Evolutionary conservation across 2,797 vertebrate genomes (phyloP).

Genomic region (Kryptopterus vitreolus): DNA sequence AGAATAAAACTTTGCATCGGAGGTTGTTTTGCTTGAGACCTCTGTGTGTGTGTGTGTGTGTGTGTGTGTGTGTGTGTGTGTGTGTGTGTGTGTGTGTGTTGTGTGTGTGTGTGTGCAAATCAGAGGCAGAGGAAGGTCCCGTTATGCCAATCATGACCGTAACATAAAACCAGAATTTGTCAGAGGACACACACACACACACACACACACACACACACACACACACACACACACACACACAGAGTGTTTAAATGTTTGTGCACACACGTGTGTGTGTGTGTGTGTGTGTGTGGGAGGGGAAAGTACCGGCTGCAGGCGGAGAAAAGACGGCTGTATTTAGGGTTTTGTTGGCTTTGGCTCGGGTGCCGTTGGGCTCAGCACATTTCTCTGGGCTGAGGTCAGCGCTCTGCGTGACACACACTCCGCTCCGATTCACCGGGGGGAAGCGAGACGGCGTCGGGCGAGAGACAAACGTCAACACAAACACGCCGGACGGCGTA

Average conservation of each 20-base stretch:
- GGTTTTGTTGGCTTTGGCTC: conserved; percentile 81
- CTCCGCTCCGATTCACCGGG: conserved; percentile 74
- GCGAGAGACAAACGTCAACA: conserved; percentile 43
- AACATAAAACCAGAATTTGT: conserved; percentile 37
- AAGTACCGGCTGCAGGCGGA: conserved; percentile 74
- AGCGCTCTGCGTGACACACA: conserved; percentile 68
- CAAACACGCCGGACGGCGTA: background rate
- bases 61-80: too few species aligned
- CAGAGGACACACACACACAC: conserved; percentile 2
- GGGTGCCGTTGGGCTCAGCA: conserved; percentile 82
- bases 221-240: background rate
- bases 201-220: conserved; percentile 9
- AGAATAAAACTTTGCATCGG: background rate
- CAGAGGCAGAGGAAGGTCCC: conserved; percentile 7
- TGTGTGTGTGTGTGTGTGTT: too few species aligned
- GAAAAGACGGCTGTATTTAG: conserved; percentile 73
- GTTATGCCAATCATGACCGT: background rate
- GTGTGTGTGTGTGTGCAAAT: conserved; percentile 6
- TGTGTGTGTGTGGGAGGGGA: conserved; percentile 68
- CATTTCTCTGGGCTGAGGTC: conserved; percentile 82
- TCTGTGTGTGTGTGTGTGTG: background rate
- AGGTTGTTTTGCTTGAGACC: conserved; percentile 17
- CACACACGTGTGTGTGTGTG: conserved; percentile 42
- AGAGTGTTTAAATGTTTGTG: conserved; percentile 15
- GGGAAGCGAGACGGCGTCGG: conserved; percentile 67